These are phyloP conservation scores for Agrochola macilenta DNA, from an alignment of 2,888 invertebrate species.

Conservation along the genomic window DNA sequence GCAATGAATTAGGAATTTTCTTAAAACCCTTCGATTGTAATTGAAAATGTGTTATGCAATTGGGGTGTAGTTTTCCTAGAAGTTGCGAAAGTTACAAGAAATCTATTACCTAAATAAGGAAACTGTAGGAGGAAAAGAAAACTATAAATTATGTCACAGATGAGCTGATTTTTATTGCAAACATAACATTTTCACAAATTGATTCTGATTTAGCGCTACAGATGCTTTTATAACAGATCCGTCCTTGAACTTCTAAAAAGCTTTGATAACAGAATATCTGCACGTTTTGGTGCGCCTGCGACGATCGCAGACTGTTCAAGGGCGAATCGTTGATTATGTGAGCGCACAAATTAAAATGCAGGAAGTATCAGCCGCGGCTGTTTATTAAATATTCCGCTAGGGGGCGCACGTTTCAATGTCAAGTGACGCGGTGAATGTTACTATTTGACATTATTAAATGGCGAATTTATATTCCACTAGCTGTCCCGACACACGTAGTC, in stretches of 20 bases:
- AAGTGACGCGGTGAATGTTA: slow-evolving; percentile 38
- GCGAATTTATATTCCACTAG: slow-evolving; percentile 4
- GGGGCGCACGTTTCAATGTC: slow-evolving; percentile 53
- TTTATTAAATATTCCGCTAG: slow-evolving; percentile 34
- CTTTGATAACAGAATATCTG: slow-evolving; percentile 10
- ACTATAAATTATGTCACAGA: no score
- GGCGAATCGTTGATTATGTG: slow-evolving; percentile 33
- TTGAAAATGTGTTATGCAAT: no score
- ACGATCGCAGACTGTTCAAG: slow-evolving; percentile 49
- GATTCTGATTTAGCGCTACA: neutral
- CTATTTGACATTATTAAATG: slow-evolving; percentile 16
- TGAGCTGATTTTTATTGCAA: neutral
- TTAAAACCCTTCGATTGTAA: no score
- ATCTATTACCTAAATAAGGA: neutral
- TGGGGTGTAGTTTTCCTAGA: neutral
- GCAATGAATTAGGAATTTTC: no score
- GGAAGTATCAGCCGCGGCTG: slow-evolving; percentile 50
- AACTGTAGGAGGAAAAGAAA: neutral
- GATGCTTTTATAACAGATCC: neutral
- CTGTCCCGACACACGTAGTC: no score
- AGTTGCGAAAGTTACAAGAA: neutral
- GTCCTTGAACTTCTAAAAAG: slow-evolving; percentile 26
- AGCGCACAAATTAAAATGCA: slow-evolving; percentile 47
- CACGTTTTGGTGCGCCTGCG: slow-evolving; percentile 35
- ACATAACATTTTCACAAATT: neutral